Percentiles rank a stretch among this genome's conserved stretches.
These are phyloP conservation scores for Verasper variegatus DNA, from an alignment of 2,113 vertebrate genomes.

Conservation along the genomic window DNA sequence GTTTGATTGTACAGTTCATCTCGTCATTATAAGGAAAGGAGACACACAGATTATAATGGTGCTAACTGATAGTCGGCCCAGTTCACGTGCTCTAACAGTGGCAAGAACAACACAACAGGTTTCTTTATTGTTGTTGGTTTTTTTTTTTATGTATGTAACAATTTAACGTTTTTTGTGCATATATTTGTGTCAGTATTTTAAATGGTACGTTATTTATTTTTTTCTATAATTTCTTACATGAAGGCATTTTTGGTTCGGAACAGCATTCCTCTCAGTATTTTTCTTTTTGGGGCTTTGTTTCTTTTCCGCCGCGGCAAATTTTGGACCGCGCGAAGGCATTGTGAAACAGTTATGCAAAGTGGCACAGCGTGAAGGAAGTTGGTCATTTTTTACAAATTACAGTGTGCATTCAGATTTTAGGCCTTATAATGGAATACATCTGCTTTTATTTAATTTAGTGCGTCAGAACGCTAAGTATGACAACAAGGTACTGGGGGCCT, in stretches of 20 bases:
- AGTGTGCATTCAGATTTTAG: conserved; percentile 24
- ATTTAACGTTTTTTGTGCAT: conserved; percentile 55
- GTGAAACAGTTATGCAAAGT: conserved; percentile 10
- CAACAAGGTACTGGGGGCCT: conserved; percentile 39
- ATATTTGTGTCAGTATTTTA: conserved; percentile 77
- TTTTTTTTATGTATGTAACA: conserved; percentile 23
- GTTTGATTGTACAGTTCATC: conserved; percentile 40
- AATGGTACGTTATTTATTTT: conserved; percentile 81
- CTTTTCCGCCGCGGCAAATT: conserved; percentile 25
- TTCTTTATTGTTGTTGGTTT: conserved; percentile 66
- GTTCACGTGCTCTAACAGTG: conserved; percentile 44
- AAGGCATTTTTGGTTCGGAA: conserved; percentile 75
- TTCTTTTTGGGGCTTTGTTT: conserved; percentile 30
- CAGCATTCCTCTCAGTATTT: conserved; percentile 80
- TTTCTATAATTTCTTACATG: conserved; percentile 75
- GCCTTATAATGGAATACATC: conserved; percentile 53
- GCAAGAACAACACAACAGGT: conserved; percentile 57
- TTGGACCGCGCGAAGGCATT: conserved; percentile 19
- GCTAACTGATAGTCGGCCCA: conserved; percentile 51
- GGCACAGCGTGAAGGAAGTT: conserved; percentile 25
- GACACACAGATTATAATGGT: conserved; percentile 51
- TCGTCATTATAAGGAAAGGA: conserved; percentile 15
- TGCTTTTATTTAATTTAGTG: conserved; percentile 46
- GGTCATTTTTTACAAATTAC: conserved; percentile 23
- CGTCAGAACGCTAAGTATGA: conserved; percentile 34